Evolutionary conservation across 1,140 invertebrate species (phyloP), one percentile per base, ranked within the genome.

Genomic region (Lucilia sericata): DNA sequence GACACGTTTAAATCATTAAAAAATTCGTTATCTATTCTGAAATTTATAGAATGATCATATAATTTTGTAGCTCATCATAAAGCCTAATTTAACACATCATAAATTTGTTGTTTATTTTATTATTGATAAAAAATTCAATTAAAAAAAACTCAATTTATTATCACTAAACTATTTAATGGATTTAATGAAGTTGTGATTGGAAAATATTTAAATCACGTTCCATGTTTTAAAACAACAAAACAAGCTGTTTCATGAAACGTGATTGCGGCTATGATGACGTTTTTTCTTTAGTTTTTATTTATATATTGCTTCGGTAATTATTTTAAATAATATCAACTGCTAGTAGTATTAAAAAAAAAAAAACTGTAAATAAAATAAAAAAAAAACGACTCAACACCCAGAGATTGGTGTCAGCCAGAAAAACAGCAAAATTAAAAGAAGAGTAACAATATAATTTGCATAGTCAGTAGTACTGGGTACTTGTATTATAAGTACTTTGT

Each of bases 161-260:
- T 3, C 42, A 42, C 17, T 55, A 55, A 55, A 17, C 17, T 55
- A 55, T 70, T 70, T 70, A 3, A 25, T 12, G 17, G 7, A 10
- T 70, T 70, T 60, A 60, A 60, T 60, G 55, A 60, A 70, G 65
- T 70, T n/a, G 19, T 70, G 9, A 21, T 70, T 70, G n/a, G 10
- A 70, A 70, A 70, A 19, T 19, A 70, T 80, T 80, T 19, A 49
- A 51, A 21, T 80, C 76, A 80, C 76, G 76, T 80, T 80, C 42
- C 42, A 21, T 49, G 42, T 80, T 21, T 47, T 49, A 51, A 49
- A 5, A 3, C 25, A 49, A 19, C 3, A 49, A 78, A 21, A 80
- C 76, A 80, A 80, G 76, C 47, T 47, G 19, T 49, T 51, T 12
- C n/a, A 51, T 13, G 42, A 80, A 80, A 80, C 76, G 76, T 80